Base-by-base conservation (phyloP, 2,797 vertebrate species). In the Coilia nasus region DNA sequence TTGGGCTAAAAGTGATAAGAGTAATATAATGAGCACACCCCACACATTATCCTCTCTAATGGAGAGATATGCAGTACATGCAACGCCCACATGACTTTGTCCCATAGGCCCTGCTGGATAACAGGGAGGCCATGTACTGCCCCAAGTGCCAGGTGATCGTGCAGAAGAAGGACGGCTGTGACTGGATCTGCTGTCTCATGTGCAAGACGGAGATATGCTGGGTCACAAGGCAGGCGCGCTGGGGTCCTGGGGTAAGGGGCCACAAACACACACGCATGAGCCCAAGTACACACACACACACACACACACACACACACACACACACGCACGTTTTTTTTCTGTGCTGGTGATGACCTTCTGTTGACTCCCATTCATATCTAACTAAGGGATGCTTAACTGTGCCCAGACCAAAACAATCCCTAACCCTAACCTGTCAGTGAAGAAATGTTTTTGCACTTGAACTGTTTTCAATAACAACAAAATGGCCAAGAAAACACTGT, bases 161-260 rank as follows among this genome's bases (percentile, higher is more conserved):
- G 41, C 98, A 99, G 96, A 99, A 99, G 92, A 98, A 98, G 88
- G 97, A 97, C 0, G 98, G 98, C 47, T 99, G 98, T 0, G 98
- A 99, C 85, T 99, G 98, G 98, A 96, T 99, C 90, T 96, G 97
- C 87, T 99, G 98, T 89, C 91, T 97, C 0, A 96, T 98, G 93
- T 99, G 98, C 89, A 97, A 95, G 89, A 98, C 96, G 0, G 98
- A 99, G 93, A 98, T 99, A 92, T 99, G 98, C 91, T 99, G 98
- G 98, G 97, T 98, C 86, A 98, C 98, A 82, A 98, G 97, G 90
- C 98, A 98, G 82, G 96, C 97, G 0, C 96, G 97, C 92, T 99
- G 98, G 97, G 97, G 97, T 0, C 97, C 97, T 0, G 90, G 90
- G 83, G 97, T 97, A 93, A 94, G 93, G n/a, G 31, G 23, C n/a